Conservation (phyloP, 2,113 vertebrate species). For the Setophaga coronata region DNA sequence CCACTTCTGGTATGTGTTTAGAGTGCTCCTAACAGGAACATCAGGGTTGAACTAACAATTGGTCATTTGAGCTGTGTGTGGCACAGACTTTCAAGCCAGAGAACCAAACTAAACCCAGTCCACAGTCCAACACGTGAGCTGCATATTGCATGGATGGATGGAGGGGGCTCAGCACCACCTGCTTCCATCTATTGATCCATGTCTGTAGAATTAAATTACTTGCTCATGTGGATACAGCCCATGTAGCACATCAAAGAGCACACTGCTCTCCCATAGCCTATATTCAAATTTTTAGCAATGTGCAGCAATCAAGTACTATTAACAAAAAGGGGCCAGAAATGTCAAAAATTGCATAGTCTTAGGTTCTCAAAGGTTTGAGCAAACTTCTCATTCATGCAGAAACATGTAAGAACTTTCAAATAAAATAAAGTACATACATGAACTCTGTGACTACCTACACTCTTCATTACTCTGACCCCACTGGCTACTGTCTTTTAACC, state of each 20-base stretch:
- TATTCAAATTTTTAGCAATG: not conserved
- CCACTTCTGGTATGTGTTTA: not conserved
- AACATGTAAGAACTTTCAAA: not conserved
- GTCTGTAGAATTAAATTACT: not conserved
- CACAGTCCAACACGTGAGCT: not conserved
- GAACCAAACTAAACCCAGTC: not conserved
- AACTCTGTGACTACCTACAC: not conserved
- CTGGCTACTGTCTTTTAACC: not conserved
- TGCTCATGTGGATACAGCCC: accelerated
- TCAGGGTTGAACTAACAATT: not conserved
- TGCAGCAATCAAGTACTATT: not conserved
- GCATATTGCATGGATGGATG: not conserved
- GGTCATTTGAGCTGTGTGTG: not conserved
- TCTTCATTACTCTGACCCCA: not conserved
- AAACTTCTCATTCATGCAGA: not conserved
- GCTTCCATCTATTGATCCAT: not conserved
- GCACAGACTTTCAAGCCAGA: not conserved
- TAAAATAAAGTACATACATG: not conserved
- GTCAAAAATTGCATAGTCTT: not conserved
- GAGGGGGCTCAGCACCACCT: not conserved
- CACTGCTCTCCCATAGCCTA: not conserved
- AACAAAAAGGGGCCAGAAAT: not conserved
- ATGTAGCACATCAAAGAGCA: not conserved
- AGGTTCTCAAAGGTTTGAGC: not conserved
- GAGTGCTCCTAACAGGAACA: not conserved